phyloP scores from a whole-genome alignment of 2,113 vertebrate species.

The Oxyura jamaicensis region DNA sequence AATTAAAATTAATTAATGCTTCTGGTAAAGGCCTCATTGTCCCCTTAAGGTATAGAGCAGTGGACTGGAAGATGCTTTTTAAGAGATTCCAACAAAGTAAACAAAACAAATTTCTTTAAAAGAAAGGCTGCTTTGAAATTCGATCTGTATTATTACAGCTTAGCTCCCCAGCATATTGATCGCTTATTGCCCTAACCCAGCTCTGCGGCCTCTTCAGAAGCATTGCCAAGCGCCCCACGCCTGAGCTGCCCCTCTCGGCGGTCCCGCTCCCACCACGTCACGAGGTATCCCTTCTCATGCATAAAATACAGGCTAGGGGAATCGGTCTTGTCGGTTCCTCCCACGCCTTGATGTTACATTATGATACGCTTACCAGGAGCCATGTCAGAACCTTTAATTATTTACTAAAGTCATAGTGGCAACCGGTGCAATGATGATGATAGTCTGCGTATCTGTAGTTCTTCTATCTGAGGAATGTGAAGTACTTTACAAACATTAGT shows the following conservation, averaged over 20 bases:
- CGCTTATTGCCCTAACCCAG: background rate
- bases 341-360: background rate
- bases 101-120: slow-evolving; percentile 25
- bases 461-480: slow-evolving; percentile 38
- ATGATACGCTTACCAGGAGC: background rate
- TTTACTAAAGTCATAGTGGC: slow-evolving; percentile 1
- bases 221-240: background rate
- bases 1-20: slow-evolving; percentile 52
- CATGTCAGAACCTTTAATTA: slow-evolving; percentile 30
- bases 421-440: background rate
- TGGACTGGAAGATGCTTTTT: slow-evolving; percentile 8
- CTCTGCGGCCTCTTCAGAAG: background rate
- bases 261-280: background rate
- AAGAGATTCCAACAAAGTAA: slow-evolving; percentile 9
- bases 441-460: background rate
- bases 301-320: background rate
- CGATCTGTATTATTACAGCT: background rate
- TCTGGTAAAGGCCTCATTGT: slow-evolving; percentile 35
- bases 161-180: background rate
- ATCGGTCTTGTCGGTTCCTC: background rate
- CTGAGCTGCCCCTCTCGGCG: background rate
- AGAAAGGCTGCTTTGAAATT: background rate
- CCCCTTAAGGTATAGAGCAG: background rate
- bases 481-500: slow-evolving; percentile 7
- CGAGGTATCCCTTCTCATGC: background rate